Base-by-base conservation (phyloP, 1,140 invertebrate species). In the Ruditapes philippinarum region DNA sequence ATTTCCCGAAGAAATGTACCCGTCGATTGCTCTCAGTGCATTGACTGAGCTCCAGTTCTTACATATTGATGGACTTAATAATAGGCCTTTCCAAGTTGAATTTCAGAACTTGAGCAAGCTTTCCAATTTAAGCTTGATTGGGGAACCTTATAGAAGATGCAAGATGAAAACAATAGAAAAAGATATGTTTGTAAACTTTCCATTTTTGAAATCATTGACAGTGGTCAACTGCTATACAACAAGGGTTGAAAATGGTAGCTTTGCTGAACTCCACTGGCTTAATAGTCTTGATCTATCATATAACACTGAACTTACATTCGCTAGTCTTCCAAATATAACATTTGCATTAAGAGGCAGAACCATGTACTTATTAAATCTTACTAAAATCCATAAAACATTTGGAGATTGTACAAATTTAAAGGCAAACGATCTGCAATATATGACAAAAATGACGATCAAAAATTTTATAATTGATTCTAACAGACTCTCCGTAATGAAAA, bases 241-340 rank as follows among this genome's bases (percentile, higher is more conserved):
- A 19, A 28, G n/a, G n/a, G 54, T 79, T 11, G 49, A 79, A 57
- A 54, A 79, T 33, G 45, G 28, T 17, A 79, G 76, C 22, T 79
- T 79, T 17, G 42, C n/a, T 4, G 49, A 79, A 54, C 19, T 79
- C 0, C n/a, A 17, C 33, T 25, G 22, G 4, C 33, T 79, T 17
- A 57, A 33, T n/a, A 33, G 31, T 9, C 76, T 57, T 54, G 54
- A 79, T 25, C 31, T 79, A 22, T 79, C 76, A 12, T 36, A 49
- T 28, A 79, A 79, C 31, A n/a, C 22, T 17, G 25, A 79, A 1
- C 14, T 79, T 33, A 49, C 22, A 33, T 57, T 79, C 57, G 9
- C 33, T 12, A 79, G 54, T 25, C 38, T 79, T 11, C 19, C 1
- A 49, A 79, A 79, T 54, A 57, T 79, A 7, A 57, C 76, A 19